Evolutionary conservation across 2,888 invertebrate species (phyloP).

Genomic region (Monopis laevigella): DNA sequence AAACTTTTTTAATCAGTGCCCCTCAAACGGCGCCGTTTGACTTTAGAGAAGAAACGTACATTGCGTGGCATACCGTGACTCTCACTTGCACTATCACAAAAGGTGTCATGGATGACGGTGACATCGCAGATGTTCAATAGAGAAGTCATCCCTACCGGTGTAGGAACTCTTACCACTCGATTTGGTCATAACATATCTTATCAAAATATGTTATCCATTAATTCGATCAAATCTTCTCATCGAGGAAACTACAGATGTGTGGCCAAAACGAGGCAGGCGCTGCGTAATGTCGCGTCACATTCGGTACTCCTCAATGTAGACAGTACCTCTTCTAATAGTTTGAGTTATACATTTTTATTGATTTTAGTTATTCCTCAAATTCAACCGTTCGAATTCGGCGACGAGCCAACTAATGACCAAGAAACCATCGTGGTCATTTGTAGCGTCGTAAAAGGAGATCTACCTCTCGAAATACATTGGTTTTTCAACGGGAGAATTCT

Average conservation of each 20-base stretch:
- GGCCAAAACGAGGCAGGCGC: slow-evolving; percentile 71
- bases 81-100: slow-evolving; percentile 78
- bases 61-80: slow-evolving; percentile 74
- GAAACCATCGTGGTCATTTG: slow-evolving; percentile 72
- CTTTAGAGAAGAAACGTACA: slow-evolving; percentile 74
- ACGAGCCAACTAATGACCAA: slow-evolving; percentile 72
- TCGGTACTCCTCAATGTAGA: slow-evolving; percentile 73
- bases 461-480: slow-evolving; percentile 74
- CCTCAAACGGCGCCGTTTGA: slow-evolving; percentile 78
- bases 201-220: slow-evolving; percentile 78
- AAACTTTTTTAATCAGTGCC: no score
- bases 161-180: no score
- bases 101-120: slow-evolving; percentile 83
- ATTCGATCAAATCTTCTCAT: no score
- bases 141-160: no score
- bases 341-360: slow-evolving; percentile 69
- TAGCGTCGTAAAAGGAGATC: slow-evolving; percentile 74
- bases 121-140: slow-evolving; percentile 74
- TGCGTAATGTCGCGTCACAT: slow-evolving; percentile 64
- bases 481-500: slow-evolving; percentile 67
- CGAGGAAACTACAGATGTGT: slow-evolving; percentile 71
- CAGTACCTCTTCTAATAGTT: slow-evolving; percentile 63
- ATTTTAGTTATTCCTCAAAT: slow-evolving; percentile 33
- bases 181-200: no score
- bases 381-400: slow-evolving; percentile 62